A percentile compares a stretch with the other conserved stretches of the same genome.
phyloP scores from a whole-genome alignment of 1,140 invertebrate species.

The Battus philenor region DNA sequence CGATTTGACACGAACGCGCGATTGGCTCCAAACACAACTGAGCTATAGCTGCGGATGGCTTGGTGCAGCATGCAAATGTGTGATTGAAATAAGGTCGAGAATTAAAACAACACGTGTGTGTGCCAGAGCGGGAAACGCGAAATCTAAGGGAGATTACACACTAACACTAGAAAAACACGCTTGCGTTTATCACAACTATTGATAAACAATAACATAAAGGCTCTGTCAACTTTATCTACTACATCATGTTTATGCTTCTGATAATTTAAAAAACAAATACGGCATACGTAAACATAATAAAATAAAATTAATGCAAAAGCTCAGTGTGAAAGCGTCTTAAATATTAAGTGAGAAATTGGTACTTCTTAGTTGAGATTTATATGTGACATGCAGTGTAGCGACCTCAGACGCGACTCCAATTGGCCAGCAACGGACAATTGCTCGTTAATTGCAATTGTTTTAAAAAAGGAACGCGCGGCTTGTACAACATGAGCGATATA shows the following conservation, averaged over 20 bases:
- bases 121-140: slow-evolving; percentile 17
- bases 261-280: too few relatives aligned
- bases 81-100: slow-evolving; percentile 30
- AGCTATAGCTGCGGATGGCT: slow-evolving; percentile 21
- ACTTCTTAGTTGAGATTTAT: slow-evolving; percentile 67
- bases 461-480: slow-evolving; percentile 54
- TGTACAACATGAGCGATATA: slow-evolving; percentile 43
- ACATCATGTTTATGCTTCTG: too few relatives aligned
- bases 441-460: slow-evolving; percentile 62
- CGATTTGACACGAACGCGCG: slow-evolving; percentile 38
- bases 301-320: too few relatives aligned
- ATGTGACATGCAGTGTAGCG: slow-evolving; percentile 29
- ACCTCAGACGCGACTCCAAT: slow-evolving; percentile 31
- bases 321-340: slow-evolving; percentile 9
- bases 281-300: too few relatives aligned
- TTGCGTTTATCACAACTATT: too few relatives aligned
- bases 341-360: slow-evolving; percentile 59
- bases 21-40: slow-evolving; percentile 35
- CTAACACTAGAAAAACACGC: too few relatives aligned
- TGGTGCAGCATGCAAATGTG: slow-evolving; percentile 20
- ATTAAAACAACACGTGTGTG: slow-evolving; percentile 13
- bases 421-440: slow-evolving; percentile 54
- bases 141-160: slow-evolving; percentile 22
- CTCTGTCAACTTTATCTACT: too few relatives aligned
- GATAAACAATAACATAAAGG: too few relatives aligned